Evolutionary conservation across 2,888 invertebrate genomes (phyloP), one percentile per base, ranked within the genome.

Genomic region (Myopa tessellatipennis): DNA sequence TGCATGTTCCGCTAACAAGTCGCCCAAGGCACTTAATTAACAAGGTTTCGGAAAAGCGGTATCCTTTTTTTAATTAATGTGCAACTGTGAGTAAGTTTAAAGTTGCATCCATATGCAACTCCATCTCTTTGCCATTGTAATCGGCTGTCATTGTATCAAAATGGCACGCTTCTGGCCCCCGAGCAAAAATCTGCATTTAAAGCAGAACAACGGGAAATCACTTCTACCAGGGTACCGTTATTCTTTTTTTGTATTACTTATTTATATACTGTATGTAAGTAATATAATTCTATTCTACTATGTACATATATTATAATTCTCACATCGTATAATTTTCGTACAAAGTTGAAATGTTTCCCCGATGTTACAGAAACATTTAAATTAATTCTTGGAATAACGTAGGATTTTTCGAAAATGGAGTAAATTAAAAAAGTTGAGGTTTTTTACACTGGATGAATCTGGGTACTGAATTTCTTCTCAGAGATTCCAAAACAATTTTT

Each of bases 1-100:
- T 61, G 26, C 55, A 55, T 34, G 14, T 55, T 55, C 52, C 16
- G 70, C 36, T 16, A 70, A 70, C 52, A 36, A 55, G 55, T 16
- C 55, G 36, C 70, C 70, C 70, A 55, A 52, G 70, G 70, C 70
- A 70, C 55, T 55, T 70, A 52, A 52, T 70, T 55, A 70, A 52
- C 36, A 70, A 50, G 10, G 14, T 26, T 70, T 16, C n/a, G 34
- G 34, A 36, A 16, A 45, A 55, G 34, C 26, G 26, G 26, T 26
- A 26, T 26, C 2, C 2, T 26, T 26, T 26, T 26, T 26, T 26
- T 26, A 26, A 26, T 26, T 26, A 26, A 1, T 26, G 55, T 55
- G 55, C 1, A 16, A 2, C 12, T 55, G 55, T 3, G 55, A 14
- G 55, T 55, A 16, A 55, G 55, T 55, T 10, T 55, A 16, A 55